These are phyloP conservation scores for Samia ricini DNA, from an alignment of 1,140 invertebrate species.

Conservation along the genomic window DNA sequence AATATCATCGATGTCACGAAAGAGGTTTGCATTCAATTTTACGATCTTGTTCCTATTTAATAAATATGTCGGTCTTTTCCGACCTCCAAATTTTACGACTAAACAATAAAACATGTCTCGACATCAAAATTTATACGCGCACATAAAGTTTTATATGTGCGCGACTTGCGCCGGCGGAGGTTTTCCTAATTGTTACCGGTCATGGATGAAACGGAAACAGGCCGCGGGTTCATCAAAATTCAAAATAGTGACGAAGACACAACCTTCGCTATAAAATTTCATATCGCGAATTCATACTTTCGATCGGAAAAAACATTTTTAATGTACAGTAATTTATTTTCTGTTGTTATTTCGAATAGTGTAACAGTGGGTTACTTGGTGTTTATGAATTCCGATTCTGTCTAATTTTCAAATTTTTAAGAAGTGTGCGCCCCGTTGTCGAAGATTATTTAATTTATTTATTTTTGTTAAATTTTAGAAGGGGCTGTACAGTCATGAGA, in stretches of 20 bases:
- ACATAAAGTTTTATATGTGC: conserved; percentile 76
- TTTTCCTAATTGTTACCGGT: conserved; percentile 72
- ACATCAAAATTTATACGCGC: conserved; percentile 75
- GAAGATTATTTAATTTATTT: no score
- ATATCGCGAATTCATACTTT: conserved; percentile 3
- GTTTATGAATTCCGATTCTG: no score
- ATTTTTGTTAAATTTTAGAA: no score
- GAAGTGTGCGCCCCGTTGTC: no score
- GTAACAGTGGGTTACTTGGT: no score
- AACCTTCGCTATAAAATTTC: conserved; percentile 20
- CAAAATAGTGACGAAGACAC: conserved; percentile 29
- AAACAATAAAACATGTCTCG: conserved; percentile 76
- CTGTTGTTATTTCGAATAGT: no score
- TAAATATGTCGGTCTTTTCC: conserved; percentile 76
- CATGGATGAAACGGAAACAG: conserved; percentile 55
- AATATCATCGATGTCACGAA: conserved; percentile 66
- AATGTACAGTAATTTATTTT: no score
- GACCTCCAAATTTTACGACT: conserved; percentile 73
- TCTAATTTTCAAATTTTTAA: no score
- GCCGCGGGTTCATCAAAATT: conserved; percentile 38
- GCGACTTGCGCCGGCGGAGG: conserved; percentile 66
- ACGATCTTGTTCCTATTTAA: conserved; percentile 75
- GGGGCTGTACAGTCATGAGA: no score
- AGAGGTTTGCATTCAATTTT: conserved; percentile 69
- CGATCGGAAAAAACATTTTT: not conserved